Base-by-base conservation (phyloP, 2,888 invertebrate genomes). In the Nineta flava region DNA sequence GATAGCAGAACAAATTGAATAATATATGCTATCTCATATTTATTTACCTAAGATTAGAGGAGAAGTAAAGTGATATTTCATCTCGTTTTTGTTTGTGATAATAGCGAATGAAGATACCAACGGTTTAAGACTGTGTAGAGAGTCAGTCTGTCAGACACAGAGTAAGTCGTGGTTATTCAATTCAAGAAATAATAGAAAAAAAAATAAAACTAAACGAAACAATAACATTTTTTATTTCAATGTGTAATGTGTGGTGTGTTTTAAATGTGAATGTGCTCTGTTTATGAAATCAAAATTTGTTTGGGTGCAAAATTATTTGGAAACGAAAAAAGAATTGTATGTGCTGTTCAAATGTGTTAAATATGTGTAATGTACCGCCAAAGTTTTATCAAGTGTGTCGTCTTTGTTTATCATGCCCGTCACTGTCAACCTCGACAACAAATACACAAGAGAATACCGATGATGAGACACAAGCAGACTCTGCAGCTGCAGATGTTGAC, bases 371-470 rank as follows among this genome's bases (percentile, higher is more conserved):
- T 79, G 83, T 87, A 80, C 87, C 87, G 79, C 81, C 82, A 77
- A 87, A 87, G 80, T 87, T 86, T 77, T 85, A 85, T 78, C 85
- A 85, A 80, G 82, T 88, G 76, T 87, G 87, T 83, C 86, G 87
- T 75, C 83, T 88, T 79, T 88, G 87, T 81, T 83, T 88, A 80
- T 85, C 86, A 73, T 61, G 60, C 59, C 65, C 65, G 60, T 64
- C 65, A 59, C 68, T 45, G 49, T 41, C 48, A 48, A 48, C 19
- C 35, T 41, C 44, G 16, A 17, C 42, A 16, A 42, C 16, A 16
- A 15, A 16, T 16, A 19, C 42, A 19, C 44, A 26, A 44, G 38
- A 38, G 38, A 38, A 15, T 38, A 38, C 38, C 38, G 38, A 38
- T 26, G 42, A 42, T 42, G 42, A 42, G 17, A 19, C 15, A 10